Percentiles rank a stretch among this genome's conserved stretches.
phyloP scores from a whole-genome alignment of 2,888 invertebrate genomes.

The Colletes collaris region DNA sequence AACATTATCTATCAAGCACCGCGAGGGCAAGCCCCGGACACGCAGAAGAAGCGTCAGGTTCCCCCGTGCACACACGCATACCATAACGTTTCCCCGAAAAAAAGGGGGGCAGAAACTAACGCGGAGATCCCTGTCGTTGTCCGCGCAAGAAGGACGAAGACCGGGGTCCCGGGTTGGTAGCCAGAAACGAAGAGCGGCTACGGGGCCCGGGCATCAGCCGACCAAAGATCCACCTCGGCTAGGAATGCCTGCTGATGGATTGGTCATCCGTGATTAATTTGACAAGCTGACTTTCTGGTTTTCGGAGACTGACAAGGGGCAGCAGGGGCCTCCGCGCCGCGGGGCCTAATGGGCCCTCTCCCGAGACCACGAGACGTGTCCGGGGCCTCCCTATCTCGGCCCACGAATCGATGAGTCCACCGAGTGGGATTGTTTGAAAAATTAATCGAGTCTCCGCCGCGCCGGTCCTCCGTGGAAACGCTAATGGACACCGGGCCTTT shows the following conservation, averaged over 20 bases:
- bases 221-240: slow-evolving; percentile 71
- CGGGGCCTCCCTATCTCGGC: slow-evolving; percentile 64
- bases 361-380: slow-evolving; percentile 41
- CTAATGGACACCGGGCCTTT: slow-evolving; percentile 67
- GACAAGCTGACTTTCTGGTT: slow-evolving; percentile 83
- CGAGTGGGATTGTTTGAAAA: slow-evolving; percentile 73
- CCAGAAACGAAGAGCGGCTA: slow-evolving; percentile 21
- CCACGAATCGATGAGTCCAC: slow-evolving; percentile 66
- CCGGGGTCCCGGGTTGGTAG: slow-evolving; percentile 8
- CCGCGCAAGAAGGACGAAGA: slow-evolving; percentile 34
- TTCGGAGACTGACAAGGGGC: slow-evolving; percentile 80
- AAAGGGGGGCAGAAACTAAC: slow-evolving; percentile 50
- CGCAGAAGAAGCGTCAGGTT: slow-evolving; percentile 48
- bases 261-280: slow-evolving; percentile 84
- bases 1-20: slow-evolving; percentile 52
- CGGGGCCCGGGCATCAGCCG: slow-evolving; percentile 45
- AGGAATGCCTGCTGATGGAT: slow-evolving; percentile 83
- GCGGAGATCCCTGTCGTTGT: slow-evolving; percentile 57
- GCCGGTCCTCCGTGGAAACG: slow-evolving; percentile 67
- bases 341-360: slow-evolving; percentile 77
- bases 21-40: not conserved
- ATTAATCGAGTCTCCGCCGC: slow-evolving; percentile 70
- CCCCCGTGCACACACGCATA: slow-evolving; percentile 30
- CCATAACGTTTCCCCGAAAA: slow-evolving; percentile 56
- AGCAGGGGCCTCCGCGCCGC: slow-evolving; percentile 70